Conservation (phyloP, 1,140 invertebrate species). For the Centruroides vittatus region DNA sequence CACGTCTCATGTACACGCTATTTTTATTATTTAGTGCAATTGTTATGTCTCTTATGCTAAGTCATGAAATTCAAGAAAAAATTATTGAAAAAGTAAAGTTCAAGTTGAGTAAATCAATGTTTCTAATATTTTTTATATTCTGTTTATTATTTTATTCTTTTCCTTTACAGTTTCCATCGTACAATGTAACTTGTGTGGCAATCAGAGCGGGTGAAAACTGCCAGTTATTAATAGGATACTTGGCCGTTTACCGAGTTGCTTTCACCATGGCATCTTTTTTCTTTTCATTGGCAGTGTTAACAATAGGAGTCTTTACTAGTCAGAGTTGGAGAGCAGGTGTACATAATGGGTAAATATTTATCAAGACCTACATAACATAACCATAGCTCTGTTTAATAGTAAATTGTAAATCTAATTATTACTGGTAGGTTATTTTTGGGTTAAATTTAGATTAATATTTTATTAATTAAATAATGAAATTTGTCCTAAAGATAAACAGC, state of each 20-base stretch:
- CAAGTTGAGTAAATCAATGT: background rate
- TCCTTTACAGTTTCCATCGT: constrained; percentile 28
- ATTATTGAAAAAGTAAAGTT: constrained; percentile 27
- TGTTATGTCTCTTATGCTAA: constrained; percentile 33
- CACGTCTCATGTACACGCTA: constrained; percentile 33
- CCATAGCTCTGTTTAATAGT: too few relatives aligned
- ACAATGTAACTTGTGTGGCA: constrained; percentile 28
- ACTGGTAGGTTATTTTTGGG: too few relatives aligned
- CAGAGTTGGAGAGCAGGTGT: constrained; percentile 81
- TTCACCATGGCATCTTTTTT: constrained; percentile 55
- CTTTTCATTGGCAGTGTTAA: constrained; percentile 76
- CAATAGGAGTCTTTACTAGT: constrained; percentile 83
- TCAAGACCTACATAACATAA: constrained; percentile 28
- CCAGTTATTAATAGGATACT: constrained; percentile 29
- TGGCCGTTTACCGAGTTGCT: constrained; percentile 34
- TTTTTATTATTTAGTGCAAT: constrained; percentile 29
- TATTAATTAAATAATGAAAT: too few relatives aligned
- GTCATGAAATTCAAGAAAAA: constrained; percentile 26
- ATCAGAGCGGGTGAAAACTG: constrained; percentile 30
- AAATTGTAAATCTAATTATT: too few relatives aligned
- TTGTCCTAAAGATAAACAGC: too few relatives aligned
- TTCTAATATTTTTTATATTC: background rate
- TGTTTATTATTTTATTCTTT: background rate
- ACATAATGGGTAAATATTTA: constrained; percentile 76
- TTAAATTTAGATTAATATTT: too few relatives aligned